phyloP scores from a whole-genome alignment of 2,888 invertebrate genomes.

The Chironomus tentans region DNA sequence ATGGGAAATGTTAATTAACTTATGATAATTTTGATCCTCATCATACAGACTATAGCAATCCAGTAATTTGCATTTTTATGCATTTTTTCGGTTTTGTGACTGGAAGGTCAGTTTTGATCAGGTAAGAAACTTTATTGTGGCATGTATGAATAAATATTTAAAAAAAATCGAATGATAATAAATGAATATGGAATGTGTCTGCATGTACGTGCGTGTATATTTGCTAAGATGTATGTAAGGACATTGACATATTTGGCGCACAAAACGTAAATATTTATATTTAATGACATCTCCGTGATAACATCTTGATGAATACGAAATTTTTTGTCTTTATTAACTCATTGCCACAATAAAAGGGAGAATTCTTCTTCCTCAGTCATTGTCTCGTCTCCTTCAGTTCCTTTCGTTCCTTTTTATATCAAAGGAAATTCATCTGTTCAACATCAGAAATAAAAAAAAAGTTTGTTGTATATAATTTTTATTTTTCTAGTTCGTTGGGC shows the following conservation, averaged over 20 bases:
- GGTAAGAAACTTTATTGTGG: not conserved
- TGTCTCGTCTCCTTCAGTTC: not conserved
- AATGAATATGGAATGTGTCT: not conserved
- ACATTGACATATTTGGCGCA: not conserved
- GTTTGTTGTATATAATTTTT: not conserved
- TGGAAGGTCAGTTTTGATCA: not conserved
- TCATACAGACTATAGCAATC: not conserved
- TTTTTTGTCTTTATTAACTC: not conserved
- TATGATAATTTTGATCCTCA: conserved; percentile 19
- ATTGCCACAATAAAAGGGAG: not conserved
- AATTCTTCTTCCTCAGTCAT: not conserved
- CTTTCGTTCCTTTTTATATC: conserved; percentile 1
- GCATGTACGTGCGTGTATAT: not conserved
- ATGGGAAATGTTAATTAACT: not conserved
- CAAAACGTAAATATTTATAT: not conserved
- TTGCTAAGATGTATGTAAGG: not conserved
- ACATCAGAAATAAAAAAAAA: not conserved
- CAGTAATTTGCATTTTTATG: not conserved
- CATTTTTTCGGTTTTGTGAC: not conserved
- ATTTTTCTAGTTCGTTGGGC: conserved; percentile 7
- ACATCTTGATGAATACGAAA: not conserved
- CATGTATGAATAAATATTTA: not conserved
- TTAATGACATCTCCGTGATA: not conserved
- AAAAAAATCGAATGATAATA: not conserved
- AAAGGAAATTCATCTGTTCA: conserved; percentile 10